Evolutionary conservation across 2,113 vertebrate genomes (phyloP).

Genomic region (Lepus europaeus): DNA sequence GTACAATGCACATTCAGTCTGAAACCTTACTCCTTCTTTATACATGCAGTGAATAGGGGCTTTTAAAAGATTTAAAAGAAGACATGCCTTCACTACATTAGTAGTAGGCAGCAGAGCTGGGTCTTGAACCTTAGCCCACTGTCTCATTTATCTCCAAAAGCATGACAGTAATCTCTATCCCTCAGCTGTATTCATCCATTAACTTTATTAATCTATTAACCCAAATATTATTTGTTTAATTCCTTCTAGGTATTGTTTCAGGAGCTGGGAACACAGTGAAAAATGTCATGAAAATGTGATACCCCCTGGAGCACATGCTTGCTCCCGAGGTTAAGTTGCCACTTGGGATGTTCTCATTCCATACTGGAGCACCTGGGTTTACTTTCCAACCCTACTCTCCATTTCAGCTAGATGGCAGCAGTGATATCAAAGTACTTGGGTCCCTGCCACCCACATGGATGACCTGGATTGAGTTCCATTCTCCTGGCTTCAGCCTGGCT

Average conservation of each 20-base stretch:
- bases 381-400: too few relatives aligned
- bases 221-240: not conserved
- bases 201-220: not conserved
- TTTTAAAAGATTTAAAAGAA: conserved; percentile 12
- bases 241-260: not conserved
- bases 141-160: not conserved
- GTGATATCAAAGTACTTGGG: too few relatives aligned
- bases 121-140: not conserved
- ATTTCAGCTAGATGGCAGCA: too few relatives aligned
- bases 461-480: too few relatives aligned
- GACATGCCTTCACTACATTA: not conserved
- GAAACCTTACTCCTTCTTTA: not conserved
- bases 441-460: too few relatives aligned
- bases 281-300: not conserved
- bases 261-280: not conserved
- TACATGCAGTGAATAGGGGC: not conserved
- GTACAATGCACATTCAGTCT: not conserved
- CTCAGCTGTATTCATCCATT: not conserved
- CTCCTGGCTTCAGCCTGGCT: too few relatives aligned
- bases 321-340: too few relatives aligned
- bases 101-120: not conserved
- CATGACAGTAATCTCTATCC: not conserved
- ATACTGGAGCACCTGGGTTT: too few relatives aligned
- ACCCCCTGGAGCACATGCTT: not conserved
- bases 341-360: too few relatives aligned